Conservation (phyloP, 2,888 invertebrate genomes). For the Ephialtes manifestator region DNA sequence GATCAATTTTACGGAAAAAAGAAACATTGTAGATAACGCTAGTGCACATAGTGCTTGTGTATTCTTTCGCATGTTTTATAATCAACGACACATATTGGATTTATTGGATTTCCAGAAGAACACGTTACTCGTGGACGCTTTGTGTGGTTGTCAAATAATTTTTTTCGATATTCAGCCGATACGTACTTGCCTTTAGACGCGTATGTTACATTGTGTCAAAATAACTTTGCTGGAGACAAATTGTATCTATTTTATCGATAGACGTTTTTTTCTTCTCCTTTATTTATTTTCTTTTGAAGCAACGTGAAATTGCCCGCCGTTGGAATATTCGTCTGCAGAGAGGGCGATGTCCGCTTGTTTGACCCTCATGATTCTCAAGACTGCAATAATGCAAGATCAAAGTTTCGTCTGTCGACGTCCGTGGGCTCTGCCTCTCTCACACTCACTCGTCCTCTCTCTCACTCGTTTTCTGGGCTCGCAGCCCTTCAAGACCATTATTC, state of each 20-base stretch:
- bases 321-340: slow-evolving; percentile 78
- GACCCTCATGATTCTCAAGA: slow-evolving; percentile 73
- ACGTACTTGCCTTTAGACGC: neutral
- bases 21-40: no score
- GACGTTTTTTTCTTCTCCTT: slow-evolving; percentile 7
- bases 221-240: neutral
- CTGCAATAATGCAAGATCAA: slow-evolving; percentile 84
- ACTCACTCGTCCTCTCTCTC: slow-evolving; percentile 9
- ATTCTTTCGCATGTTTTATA: neutral
- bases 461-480: slow-evolving; percentile 7
- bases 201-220: neutral
- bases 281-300: slow-evolving; percentile 43
- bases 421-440: slow-evolving; percentile 38
- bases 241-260: neutral
- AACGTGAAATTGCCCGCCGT: slow-evolving; percentile 70
- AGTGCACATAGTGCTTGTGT: neutral
- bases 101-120: slow-evolving; percentile 6
- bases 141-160: neutral
- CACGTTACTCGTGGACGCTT: neutral
- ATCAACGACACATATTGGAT: neutral
- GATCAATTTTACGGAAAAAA: no score
- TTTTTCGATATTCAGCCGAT: slow-evolving; percentile 5
- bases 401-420: slow-evolving; percentile 76
- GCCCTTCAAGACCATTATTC: slow-evolving; percentile 59
- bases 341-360: slow-evolving; percentile 62